A percentile compares a stretch with the other conserved stretches of the same genome.
Evolutionary conservation across 2,888 invertebrate genomes (phyloP).

Genomic region (Tricholauxania praeusta): DNA sequence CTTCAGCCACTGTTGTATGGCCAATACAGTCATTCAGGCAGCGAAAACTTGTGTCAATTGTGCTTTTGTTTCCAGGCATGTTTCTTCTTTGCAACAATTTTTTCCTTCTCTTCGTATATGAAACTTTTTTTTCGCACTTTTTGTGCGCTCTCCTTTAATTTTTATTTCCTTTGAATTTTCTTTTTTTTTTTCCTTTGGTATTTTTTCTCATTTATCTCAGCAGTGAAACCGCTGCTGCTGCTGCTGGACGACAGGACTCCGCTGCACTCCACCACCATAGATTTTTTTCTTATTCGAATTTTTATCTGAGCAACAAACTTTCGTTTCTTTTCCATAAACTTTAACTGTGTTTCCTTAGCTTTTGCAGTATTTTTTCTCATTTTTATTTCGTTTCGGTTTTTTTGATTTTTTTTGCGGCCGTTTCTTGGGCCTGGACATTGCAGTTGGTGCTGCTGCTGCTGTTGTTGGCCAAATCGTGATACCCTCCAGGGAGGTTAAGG

Average conservation of each 20-base stretch:
- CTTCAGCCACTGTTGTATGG: constrained; percentile 34
- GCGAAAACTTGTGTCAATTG: constrained; percentile 46
- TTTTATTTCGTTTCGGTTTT: neutral
- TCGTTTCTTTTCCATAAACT: constrained; percentile 33
- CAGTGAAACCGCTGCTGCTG: neutral
- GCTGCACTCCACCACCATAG: too few species aligned
- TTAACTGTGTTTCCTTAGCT: constrained; percentile 22
- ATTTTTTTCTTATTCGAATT: too few species aligned
- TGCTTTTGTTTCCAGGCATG: constrained; percentile 45
- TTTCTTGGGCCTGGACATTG: constrained; percentile 30
- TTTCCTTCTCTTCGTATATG: constrained; percentile 10
- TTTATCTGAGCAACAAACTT: constrained; percentile 28
- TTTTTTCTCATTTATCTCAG: constrained; percentile 24
- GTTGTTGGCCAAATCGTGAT: neutral
- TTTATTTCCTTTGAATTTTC: constrained; percentile 11
- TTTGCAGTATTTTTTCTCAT: constrained; percentile 20
- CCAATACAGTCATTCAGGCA: constrained; percentile 13
- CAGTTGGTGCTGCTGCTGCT: neutral
- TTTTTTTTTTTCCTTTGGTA: neutral
- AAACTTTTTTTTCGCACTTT: too few species aligned
- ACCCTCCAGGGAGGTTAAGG: too few species aligned
- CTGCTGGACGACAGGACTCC: neutral
- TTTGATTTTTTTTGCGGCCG: constrained; percentile 17
- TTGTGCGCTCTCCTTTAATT: constrained; percentile 8
- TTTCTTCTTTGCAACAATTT: constrained; percentile 31